phyloP scores from a whole-genome alignment of 2,888 invertebrate genomes.

The Argynnis bischoffii region DNA sequence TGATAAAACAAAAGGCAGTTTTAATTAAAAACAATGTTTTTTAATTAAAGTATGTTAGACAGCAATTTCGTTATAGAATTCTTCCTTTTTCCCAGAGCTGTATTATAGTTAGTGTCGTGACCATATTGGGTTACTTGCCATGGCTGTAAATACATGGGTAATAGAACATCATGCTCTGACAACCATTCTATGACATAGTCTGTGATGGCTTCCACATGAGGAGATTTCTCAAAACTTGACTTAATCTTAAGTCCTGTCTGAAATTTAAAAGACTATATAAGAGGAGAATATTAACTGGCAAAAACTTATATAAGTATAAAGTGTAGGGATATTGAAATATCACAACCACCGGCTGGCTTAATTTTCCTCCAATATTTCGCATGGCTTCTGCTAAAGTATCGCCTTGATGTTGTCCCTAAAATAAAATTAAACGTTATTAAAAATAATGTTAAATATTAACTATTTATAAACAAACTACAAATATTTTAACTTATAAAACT shows the following conservation, averaged over 20 bases:
- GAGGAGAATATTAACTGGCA: not conserved
- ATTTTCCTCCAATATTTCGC: conserved; percentile 43
- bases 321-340: not conserved
- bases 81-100: conserved; percentile 47
- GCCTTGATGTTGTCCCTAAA: conserved; percentile 54
- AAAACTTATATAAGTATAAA: not conserved
- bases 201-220: conserved; percentile 62
- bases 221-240: conserved; percentile 59
- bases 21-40: not conserved
- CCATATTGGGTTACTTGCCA: conserved; percentile 45
- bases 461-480: not conserved
- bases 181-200: conserved; percentile 70
- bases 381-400: conserved; percentile 58
- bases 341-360: conserved; percentile 36
- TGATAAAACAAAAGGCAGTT: not conserved
- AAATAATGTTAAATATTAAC: not conserved
- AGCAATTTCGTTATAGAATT: conserved; percentile 46
- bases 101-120: conserved; percentile 49
- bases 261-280: conserved; percentile 46
- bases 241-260: conserved; percentile 48
- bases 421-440: not conserved
- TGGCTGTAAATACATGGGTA: conserved; percentile 67
- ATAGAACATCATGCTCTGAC: conserved; percentile 57
- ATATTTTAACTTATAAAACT: too few species aligned
- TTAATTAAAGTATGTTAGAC: conserved; percentile 43